Evolutionary conservation across 2,113 vertebrate species (phyloP).

Genomic region (Myanophis thanlyinensis): DNA sequence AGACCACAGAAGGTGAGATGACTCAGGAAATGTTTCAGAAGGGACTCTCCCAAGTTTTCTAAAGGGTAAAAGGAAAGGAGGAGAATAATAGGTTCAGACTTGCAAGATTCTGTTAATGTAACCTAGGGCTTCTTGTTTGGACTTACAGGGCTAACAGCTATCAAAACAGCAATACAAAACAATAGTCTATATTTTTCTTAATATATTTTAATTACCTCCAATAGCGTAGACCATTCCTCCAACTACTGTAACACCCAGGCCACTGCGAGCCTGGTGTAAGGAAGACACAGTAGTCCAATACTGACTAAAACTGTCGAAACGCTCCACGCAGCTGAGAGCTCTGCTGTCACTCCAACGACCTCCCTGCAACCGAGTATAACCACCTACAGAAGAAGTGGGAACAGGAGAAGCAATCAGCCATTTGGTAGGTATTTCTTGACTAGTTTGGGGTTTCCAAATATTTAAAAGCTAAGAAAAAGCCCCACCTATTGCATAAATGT

Average conservation of each 20-base stretch:
- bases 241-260: conserved; percentile 87
- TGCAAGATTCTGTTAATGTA: background rate
- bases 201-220: conserved; percentile 78
- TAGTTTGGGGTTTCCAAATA: background rate
- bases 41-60: background rate
- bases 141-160: background rate
- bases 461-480: conserved; percentile 13
- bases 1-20: background rate
- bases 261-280: conserved; percentile 93
- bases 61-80: background rate
- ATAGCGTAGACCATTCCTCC: conserved; percentile 97
- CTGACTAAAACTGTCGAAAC: conserved; percentile 96
- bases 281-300: conserved; percentile 98
- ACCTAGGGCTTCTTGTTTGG: background rate
- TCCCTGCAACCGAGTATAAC: conserved; percentile 92
- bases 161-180: background rate
- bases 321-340: conserved; percentile 93
- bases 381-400: conserved; percentile 74
- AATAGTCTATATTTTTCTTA: background rate
- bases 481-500: conserved; percentile 95
- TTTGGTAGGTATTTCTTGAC: background rate
- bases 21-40: background rate
- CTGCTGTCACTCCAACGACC: conserved; percentile 96
- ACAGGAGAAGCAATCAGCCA: background rate
- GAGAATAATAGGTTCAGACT: background rate